Evolutionary conservation across 2,113 vertebrate genomes (phyloP).

Genomic region (Neomonachus schauinslandi): DNA sequence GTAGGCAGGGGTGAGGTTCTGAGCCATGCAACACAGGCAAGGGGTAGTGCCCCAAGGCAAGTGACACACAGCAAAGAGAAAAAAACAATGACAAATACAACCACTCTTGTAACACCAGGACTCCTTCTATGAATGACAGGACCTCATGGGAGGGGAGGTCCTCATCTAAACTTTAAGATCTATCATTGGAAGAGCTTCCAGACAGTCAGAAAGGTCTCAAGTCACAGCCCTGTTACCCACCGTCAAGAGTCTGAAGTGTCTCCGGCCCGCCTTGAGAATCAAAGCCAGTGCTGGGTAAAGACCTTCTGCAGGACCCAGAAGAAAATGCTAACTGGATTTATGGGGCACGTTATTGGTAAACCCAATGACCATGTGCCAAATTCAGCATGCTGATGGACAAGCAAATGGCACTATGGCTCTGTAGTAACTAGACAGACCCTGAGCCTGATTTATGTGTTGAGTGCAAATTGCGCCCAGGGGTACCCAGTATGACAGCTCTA

Average conservation of each 20-base stretch:
- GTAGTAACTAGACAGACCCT: not conserved
- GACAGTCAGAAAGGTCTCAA: not conserved
- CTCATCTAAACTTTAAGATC: not conserved
- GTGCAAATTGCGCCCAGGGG: slow-evolving; percentile 43
- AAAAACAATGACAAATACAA: not conserved
- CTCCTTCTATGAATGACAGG: not conserved
- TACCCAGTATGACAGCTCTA: not conserved
- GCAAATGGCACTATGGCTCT: not conserved
- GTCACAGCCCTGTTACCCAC: not conserved
- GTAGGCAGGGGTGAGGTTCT: not conserved
- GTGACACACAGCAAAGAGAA: not conserved
- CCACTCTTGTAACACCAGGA: not conserved
- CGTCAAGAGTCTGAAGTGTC: not conserved
- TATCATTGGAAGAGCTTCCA: not conserved
- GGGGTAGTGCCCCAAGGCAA: not conserved
- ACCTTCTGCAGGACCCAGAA: slow-evolving; percentile 37
- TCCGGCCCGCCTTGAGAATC: slow-evolving; percentile 52
- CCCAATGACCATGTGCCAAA: not conserved
- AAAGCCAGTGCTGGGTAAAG: slow-evolving; percentile 40
- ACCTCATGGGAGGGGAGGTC: not conserved
- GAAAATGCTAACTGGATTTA: slow-evolving; percentile 53
- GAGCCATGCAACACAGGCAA: not conserved
- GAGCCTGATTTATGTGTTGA: slow-evolving; percentile 5
- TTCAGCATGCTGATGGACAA: not conserved
- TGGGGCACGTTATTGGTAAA: slow-evolving; percentile 33